Evolutionary conservation across 1,140 invertebrate species (phyloP).

Genomic region (Bacillus rossius): DNA sequence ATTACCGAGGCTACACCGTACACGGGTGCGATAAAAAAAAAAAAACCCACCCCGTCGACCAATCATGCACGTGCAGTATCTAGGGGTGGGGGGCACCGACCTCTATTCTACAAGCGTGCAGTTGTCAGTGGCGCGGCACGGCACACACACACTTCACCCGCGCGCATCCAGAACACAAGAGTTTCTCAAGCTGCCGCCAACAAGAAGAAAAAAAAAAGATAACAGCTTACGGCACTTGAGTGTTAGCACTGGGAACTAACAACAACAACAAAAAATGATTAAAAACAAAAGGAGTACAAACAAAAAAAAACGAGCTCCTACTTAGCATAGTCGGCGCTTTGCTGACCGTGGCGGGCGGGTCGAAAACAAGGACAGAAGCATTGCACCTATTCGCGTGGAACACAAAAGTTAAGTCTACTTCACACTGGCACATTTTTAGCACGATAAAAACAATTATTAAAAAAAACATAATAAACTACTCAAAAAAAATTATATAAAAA

Average conservation of each 20-base stretch:
- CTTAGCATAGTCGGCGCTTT: constrained; percentile 10
- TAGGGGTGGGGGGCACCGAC: too few species aligned
- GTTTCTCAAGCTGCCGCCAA: constrained; percentile 48
- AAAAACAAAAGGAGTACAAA: constrained; percentile 4
- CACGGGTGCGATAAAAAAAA: too few species aligned
- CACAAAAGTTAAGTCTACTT: too few species aligned
- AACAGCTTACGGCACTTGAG: constrained; percentile 1
- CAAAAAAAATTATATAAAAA: constrained; percentile 10
- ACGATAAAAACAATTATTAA: constrained; percentile 35
- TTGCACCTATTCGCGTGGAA: constrained; percentile 2
- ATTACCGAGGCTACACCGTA: too few species aligned
- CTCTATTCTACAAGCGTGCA: too few species aligned
- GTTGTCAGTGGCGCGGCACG: too few species aligned
- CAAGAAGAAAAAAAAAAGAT: constrained; percentile 11
- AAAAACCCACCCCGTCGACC: too few species aligned
- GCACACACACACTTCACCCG: constrained; percentile 46
- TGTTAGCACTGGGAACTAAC: constrained; percentile 17
- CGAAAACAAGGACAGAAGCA: constrained; percentile 29
- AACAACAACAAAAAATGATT: constrained; percentile 16
- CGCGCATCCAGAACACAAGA: constrained; percentile 48
- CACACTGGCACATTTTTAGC: constrained; percentile 30
- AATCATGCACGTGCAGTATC: too few species aligned
- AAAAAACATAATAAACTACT: constrained; percentile 12
- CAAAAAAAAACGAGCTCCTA: constrained; percentile 11
- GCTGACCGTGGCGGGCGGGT: constrained; percentile 1